Conservation (phyloP, 1,140 invertebrate species). For the Idris sp. region DNA sequence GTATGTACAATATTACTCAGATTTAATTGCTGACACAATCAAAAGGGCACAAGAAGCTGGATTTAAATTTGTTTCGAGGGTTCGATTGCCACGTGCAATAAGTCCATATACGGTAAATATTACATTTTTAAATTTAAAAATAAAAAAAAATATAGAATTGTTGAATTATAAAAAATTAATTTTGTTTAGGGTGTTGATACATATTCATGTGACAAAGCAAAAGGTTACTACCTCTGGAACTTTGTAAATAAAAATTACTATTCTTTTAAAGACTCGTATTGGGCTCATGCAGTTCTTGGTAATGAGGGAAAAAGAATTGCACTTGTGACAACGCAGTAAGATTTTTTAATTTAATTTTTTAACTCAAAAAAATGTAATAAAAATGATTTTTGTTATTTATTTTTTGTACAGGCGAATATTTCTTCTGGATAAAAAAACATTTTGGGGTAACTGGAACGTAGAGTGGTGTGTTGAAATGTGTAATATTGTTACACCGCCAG, state of each 20-base stretch:
- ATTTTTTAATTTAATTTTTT: too few species aligned
- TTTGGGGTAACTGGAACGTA: constrained; percentile 86
- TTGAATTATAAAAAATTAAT: not conserved
- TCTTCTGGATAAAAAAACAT: constrained; percentile 83
- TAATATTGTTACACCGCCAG: constrained; percentile 85
- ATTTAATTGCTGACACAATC: constrained; percentile 84
- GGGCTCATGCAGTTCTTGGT: constrained; percentile 84
- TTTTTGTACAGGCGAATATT: constrained; percentile 87
- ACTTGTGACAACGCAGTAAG: constrained; percentile 78
- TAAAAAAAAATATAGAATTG: not conserved
- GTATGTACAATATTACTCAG: constrained; percentile 81
- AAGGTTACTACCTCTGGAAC: constrained; percentile 81
- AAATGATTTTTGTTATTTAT: constrained; percentile 1
- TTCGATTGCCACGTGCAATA: constrained; percentile 84
- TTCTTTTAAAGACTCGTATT: constrained; percentile 83
- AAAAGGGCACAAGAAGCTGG: constrained; percentile 85
- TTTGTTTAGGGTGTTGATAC: constrained; percentile 81
- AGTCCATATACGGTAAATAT: constrained; percentile 81
- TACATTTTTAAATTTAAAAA: constrained; percentile 2
- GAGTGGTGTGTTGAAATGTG: constrained; percentile 88
- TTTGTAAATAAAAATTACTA: constrained; percentile 82
- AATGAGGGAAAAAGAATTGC: constrained; percentile 77
- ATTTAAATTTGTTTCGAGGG: constrained; percentile 82
- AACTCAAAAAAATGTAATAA: too few species aligned
- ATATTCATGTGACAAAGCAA: constrained; percentile 82